phyloP scores from a whole-genome alignment of 2,888 invertebrate species.

The Clostera curtula region DNA sequence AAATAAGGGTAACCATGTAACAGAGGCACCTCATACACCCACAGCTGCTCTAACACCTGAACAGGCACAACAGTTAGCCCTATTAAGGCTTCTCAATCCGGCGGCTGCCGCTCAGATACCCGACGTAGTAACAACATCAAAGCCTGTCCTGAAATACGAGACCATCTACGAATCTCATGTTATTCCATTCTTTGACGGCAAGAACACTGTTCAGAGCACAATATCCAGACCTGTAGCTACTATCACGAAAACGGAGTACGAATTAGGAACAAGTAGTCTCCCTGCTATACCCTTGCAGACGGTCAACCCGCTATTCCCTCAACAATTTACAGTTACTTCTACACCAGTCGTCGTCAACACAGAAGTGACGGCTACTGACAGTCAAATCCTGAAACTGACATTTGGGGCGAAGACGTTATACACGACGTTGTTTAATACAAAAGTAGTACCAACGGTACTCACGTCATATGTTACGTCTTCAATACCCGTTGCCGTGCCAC shows the following conservation, averaged over 20 bases:
- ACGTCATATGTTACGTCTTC: conserved; percentile 91
- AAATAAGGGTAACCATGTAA: conserved; percentile 63
- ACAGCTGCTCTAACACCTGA: conserved; percentile 78
- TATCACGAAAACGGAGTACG: conserved; percentile 85
- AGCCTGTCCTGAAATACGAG: conserved; percentile 83
- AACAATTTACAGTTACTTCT: conserved; percentile 84
- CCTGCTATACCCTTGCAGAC: conserved; percentile 74
- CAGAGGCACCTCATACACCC: conserved; percentile 62
- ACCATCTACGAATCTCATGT: conserved; percentile 89
- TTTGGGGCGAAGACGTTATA: conserved; percentile 94
- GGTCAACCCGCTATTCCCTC: conserved; percentile 73
- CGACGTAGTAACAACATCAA: conserved; percentile 85
- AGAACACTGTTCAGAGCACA: conserved; percentile 84
- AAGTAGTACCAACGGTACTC: conserved; percentile 85
- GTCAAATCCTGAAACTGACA: conserved; percentile 88
- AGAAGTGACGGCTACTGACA: conserved; percentile 84
- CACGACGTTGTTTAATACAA: conserved; percentile 89
- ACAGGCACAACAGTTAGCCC: conserved; percentile 83
- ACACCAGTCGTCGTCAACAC: conserved; percentile 88
- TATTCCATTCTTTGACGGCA: conserved; percentile 84
- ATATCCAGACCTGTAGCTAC: conserved; percentile 86
- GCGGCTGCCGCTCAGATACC: conserved; percentile 79
- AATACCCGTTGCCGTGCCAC: conserved; percentile 77
- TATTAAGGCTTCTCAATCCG: conserved; percentile 82
- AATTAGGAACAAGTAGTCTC: conserved; percentile 83